Evolutionary conservation across 2,113 vertebrate genomes (phyloP), one percentile per base, ranked within the genome.

Genomic region (Turnix velox): DNA sequence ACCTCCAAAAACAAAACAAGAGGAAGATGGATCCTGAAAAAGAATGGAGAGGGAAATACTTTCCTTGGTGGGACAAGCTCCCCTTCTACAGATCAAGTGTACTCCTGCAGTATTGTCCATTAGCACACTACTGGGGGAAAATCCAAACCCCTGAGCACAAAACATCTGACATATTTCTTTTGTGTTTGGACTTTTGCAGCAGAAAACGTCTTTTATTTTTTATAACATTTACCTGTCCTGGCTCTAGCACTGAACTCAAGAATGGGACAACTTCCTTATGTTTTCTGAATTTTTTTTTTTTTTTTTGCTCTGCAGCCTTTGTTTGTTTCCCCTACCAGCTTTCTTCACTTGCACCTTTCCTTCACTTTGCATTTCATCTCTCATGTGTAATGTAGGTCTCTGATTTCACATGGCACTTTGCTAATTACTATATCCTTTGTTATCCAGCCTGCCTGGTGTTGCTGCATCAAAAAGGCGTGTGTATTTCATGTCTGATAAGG

Each of bases 321-420:
- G 37, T 40, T 88, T 52, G 37, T 51, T 76, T 77, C 61, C 54
- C n/a, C 62, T 83, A 58, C 15, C 27, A 61, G 12, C 14, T 73
- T 91, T 77, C 62, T 30, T 61, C 2, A 73, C 84, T 66, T n/a
- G 10, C 62, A 93, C 81, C 49, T 82, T 73, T 40, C 58, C 52
- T 92, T 94, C 55, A 45, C 62, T 88, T 92, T 85, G 67, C 58
- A 55, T 96, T 91, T 80, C 55, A 16, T 55, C 49, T 74, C 88
- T 82, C 71, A 30, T 62, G 84, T 83, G 94, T 88, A 59, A 73
- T 83, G 91, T 79, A 92, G 78, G 63, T 80, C 87, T 92, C 91
- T 83, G 67, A 92, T 94, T 96, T 88, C 89, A 87, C 51, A 6
- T 87, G 89, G 89, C 91, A 76, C 92, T 91, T 85, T 67, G 92